Evolutionary conservation across 2,797 vertebrate genomes (phyloP), one percentile per base, ranked within the genome.

Genomic region (Parauchenoglanis ngamensis): DNA sequence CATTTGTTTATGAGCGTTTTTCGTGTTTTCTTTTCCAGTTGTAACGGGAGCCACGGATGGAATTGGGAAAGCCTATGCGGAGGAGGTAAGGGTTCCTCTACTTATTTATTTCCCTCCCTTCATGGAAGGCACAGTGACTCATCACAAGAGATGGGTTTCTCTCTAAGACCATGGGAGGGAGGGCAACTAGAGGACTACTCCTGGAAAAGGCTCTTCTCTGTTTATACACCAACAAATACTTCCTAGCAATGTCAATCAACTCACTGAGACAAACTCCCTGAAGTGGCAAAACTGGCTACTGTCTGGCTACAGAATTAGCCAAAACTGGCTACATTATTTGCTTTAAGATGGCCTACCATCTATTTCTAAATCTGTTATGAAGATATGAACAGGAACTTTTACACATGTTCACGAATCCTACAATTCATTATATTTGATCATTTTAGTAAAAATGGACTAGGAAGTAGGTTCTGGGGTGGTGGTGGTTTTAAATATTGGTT

Each of bases 1-100:
- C 23, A 13, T 67, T 19, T 67, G 23, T 57, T 44, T 3, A 13
- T 12, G 7, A 70, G 13, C 7, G 49, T 10, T 5, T 65, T 65
- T 54, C 23, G 15, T n/a, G 28, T 35, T 49, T 12, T 40, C 17
- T 35, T 10, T 89, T 94, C 49, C 92, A 99, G 98, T 99, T 95
- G 95, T 99, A 92, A 99, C 98, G 0, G 98, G 98, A 92, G 95
- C 97, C 92, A 99, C 98, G 11, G 98, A 99, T 95, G 98, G 98
- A 92, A 99, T 99, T 90, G 98, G 98, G 92, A 99, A 98, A 95
- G 96, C 97, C 87, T 99, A 99, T 90, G 97, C 97, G 81, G 96
- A 97, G 94, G 96, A 98, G 97, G 98, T 98, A 94, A 96, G 97
- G 87, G 83, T 85, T 93, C 92, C 89, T 90, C 87, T 87, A 79